Evolutionary conservation across 2,888 invertebrate genomes (phyloP), one percentile per base, ranked within the genome.

Genomic region (Chirona hameri): DNA sequence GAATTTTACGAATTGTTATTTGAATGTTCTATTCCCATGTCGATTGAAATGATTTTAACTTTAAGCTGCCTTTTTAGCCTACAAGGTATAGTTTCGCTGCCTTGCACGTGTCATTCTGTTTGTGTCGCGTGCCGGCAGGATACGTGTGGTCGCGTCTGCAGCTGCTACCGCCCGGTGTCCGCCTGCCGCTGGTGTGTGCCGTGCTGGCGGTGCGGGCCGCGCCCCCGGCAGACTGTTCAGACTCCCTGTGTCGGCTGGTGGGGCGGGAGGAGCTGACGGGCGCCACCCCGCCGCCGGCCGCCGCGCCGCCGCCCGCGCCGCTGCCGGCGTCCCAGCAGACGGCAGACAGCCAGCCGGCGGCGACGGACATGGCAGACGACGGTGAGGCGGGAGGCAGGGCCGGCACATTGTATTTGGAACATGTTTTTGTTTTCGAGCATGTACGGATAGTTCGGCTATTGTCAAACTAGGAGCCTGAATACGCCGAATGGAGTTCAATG

Each of bases 211-310:
- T 27, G 90, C 91, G 80, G n/a, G 80, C 80, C 52, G n/a, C 52
- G 2, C 80, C 80, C 5, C 80, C 80, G 12, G 80, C 18, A 89
- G 93, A 1, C 90, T 93, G 29, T 88, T 94, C 0, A 90, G 92
- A 84, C 92, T 93, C 87, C 91, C 92, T 31, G 91, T 94, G 84
- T 92, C 93, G 88, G 89, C 91, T 85, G 93, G 93, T 85, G 90
- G 94, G 86, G 90, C 91, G 86, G 90, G 91, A 83, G 94, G 95
- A 0, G 93, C 93, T 60, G 90, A 94, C 69, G 92, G 92, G 88
- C 88, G 94, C 21, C 91, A 92, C 85, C 94, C 94, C 88, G 88
- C 95, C 60, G 90, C 94, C 65, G 92, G 92, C 88, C 88, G 94
- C 21, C 91, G 92, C 85, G 94, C 94, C 88, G 88, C 94, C 84